phyloP scores from a whole-genome alignment of 37 sponge, comb jelly and placozoan genomes.

The Geodia barretti region DNA sequence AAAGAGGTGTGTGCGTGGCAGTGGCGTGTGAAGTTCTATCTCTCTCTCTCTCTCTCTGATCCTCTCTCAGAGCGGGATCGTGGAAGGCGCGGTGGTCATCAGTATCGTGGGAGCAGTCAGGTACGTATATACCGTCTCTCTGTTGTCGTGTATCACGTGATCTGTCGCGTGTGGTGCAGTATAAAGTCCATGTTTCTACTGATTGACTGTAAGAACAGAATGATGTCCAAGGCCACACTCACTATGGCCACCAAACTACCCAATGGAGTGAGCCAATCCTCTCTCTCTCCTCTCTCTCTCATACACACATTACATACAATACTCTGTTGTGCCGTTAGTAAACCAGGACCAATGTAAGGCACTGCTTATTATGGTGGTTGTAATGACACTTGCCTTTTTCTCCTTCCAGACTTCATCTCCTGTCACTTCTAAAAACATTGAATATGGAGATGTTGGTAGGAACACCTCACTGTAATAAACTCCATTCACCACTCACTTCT shows the following conservation, averaged over 20 bases:
- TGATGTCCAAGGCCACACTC: conserved; percentile 25
- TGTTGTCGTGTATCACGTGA: not conserved
- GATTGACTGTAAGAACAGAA: conserved; percentile 86
- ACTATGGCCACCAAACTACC: conserved; percentile 7
- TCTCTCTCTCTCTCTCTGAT: not conserved
- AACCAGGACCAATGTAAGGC: no score
- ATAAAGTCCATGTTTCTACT: conserved; percentile 88
- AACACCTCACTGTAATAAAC: no score
- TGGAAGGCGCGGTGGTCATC: conserved; percentile 86
- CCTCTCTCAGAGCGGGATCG: conserved; percentile 74
- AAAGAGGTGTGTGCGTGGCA: conserved; percentile 72
- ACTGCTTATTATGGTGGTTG: no score
- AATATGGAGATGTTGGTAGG: conserved; percentile 93
- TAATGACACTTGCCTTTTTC: not conserved
- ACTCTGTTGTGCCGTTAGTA: no score
- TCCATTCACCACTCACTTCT: not conserved
- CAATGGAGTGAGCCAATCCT: conserved; percentile 16
- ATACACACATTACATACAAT: not conserved
- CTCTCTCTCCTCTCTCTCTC: not conserved
- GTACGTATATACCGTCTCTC: conserved; percentile 41
- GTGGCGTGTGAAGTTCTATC: not conserved
- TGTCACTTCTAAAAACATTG: conserved; percentile 27
- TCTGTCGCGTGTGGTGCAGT: conserved; percentile 45
- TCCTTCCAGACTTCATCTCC: not conserved
- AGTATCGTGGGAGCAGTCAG: conserved; percentile 73